phyloP scores from a whole-genome alignment of 1,140 invertebrate species.

The Zaprionus kolodkinae region DNA sequence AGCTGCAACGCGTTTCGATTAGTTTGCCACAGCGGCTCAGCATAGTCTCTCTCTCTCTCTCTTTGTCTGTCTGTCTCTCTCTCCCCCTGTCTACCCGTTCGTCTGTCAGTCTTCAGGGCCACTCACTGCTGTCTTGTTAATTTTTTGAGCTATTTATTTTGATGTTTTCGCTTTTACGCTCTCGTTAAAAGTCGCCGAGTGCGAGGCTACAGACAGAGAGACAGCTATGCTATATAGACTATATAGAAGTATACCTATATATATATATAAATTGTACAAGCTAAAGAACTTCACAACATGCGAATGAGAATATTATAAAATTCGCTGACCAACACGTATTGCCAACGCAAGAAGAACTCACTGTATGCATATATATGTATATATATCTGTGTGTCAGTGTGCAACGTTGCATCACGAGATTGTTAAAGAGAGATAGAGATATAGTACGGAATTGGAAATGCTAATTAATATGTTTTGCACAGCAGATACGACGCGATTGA shows the following conservation, averaged over 20 bases:
- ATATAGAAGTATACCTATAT: not conserved
- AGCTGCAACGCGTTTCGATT: slow-evolving; percentile 82
- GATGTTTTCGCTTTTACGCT: slow-evolving; percentile 82
- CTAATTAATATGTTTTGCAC: slow-evolving; percentile 83
- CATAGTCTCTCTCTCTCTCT: slow-evolving; percentile 11
- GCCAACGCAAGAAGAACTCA: slow-evolving; percentile 16
- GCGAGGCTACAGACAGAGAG: slow-evolving; percentile 44
- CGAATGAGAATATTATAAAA: slow-evolving; percentile 44
- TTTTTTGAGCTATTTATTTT: slow-evolving; percentile 83
- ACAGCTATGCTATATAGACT: slow-evolving; percentile 21
- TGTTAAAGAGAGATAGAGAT: slow-evolving; percentile 77
- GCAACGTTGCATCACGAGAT: slow-evolving; percentile 79
- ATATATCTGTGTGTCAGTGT: slow-evolving; percentile 50
- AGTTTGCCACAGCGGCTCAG: slow-evolving; percentile 64
- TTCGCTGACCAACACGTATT: slow-evolving; percentile 62
- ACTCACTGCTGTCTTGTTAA: slow-evolving; percentile 71
- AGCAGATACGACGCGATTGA: slow-evolving; percentile 66
- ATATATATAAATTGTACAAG: not conserved
- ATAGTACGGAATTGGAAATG: slow-evolving; percentile 72
- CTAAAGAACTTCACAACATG: slow-evolving; percentile 14
- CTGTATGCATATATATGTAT: slow-evolving; percentile 1
- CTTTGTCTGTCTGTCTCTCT: slow-evolving; percentile 54
- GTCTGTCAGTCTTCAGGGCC: slow-evolving; percentile 41
- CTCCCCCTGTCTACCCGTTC: slow-evolving; percentile 26
- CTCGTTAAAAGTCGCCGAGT: slow-evolving; percentile 67